These are phyloP conservation scores for Papilio polytes DNA, from an alignment of 1,140 invertebrate species.

Conservation along the genomic window DNA sequence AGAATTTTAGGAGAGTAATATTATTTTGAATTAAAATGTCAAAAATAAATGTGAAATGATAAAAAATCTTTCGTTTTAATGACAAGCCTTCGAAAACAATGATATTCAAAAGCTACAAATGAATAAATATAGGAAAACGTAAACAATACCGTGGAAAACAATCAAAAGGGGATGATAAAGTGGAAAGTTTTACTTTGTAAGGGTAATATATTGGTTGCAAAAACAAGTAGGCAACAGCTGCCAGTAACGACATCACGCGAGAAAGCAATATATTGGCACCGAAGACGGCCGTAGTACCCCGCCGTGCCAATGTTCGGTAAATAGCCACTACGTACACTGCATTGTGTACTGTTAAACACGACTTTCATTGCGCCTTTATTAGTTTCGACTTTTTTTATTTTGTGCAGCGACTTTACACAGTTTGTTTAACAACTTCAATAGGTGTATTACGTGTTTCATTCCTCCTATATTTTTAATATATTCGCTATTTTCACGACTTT, in stretches of 20 bases:
- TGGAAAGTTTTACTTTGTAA: slow-evolving; percentile 65
- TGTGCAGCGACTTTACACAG: neutral
- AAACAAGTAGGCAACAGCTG: slow-evolving; percentile 77
- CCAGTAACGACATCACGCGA: slow-evolving; percentile 76
- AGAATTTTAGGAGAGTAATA: neutral
- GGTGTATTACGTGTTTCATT: slow-evolving; percentile 5
- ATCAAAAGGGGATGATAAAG: slow-evolving; percentile 58
- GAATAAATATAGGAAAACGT: neutral
- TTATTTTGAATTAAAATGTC: too few species aligned
- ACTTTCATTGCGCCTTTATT: slow-evolving; percentile 39
- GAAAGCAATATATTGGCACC: slow-evolving; percentile 77
- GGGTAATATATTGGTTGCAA: slow-evolving; percentile 63
- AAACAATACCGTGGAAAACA: slow-evolving; percentile 13
- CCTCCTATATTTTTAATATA: neutral
- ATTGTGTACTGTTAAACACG: slow-evolving; percentile 35
- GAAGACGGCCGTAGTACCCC: slow-evolving; percentile 62
- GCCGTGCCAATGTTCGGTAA: slow-evolving; percentile 37
- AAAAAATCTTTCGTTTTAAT: too few species aligned
- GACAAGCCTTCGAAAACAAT: neutral
- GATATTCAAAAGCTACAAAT: neutral
- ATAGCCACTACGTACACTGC: slow-evolving; percentile 31
- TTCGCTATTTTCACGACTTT: neutral
- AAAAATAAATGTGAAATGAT: too few species aligned
- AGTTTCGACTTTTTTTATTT: slow-evolving; percentile 32
- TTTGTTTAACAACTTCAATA: slow-evolving; percentile 23